Conservation (phyloP, 2,888 invertebrate species). For the Eutolmus rufibarbis region DNA sequence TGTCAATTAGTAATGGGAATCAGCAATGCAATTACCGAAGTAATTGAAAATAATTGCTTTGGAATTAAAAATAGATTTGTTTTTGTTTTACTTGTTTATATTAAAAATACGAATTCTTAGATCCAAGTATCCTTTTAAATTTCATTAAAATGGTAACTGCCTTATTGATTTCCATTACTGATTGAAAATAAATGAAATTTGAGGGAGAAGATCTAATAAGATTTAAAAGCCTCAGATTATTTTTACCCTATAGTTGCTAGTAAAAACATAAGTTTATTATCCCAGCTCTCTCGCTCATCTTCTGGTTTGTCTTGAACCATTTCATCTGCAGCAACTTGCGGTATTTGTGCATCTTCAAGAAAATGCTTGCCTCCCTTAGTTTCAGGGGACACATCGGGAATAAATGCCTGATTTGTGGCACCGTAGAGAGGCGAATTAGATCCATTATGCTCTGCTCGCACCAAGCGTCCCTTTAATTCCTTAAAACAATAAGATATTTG, state of each 20-base stretch:
- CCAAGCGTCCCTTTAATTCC: constrained; percentile 82
- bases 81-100: too few species aligned
- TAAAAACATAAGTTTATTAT: constrained; percentile 89
- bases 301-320: constrained; percentile 74
- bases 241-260: constrained; percentile 83
- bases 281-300: constrained; percentile 88
- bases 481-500: constrained; percentile 44
- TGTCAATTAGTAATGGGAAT: background rate
- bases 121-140: background rate
- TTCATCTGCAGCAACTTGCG: constrained; percentile 61
- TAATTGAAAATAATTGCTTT: background rate
- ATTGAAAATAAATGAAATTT: too few species aligned
- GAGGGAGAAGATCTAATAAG: too few species aligned
- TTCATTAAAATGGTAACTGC: background rate
- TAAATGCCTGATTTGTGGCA: constrained; percentile 84
- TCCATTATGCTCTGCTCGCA: constrained; percentile 73
- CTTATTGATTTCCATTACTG: background rate
- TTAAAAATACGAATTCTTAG: too few species aligned
- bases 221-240: background rate
- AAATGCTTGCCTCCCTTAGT: constrained; percentile 52
- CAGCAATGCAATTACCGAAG: background rate
- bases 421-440: constrained; percentile 73
- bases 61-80: too few species aligned
- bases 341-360: constrained; percentile 63
- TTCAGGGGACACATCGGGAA: constrained; percentile 59